phyloP scores from a whole-genome alignment of 1,140 invertebrate genomes.

The Penaeus indicus region DNA sequence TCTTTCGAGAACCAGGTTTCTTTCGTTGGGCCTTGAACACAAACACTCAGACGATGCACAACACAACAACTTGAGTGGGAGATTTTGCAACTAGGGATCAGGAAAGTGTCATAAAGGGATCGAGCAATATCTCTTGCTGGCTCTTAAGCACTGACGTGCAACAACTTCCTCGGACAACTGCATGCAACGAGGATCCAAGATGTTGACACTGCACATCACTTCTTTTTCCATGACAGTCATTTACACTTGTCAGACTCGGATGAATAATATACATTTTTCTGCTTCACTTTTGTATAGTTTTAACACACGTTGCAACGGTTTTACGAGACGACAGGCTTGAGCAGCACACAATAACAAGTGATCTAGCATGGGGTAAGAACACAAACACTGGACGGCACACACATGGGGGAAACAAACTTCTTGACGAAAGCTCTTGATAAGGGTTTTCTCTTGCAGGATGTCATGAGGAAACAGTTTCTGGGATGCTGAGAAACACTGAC shows the following conservation, averaged over 20 bases:
- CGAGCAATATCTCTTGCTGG: constrained; percentile 10
- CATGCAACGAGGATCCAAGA: constrained; percentile 40
- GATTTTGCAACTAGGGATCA: too few relatives aligned
- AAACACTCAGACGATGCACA: too few relatives aligned
- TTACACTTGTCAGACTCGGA: not conserved
- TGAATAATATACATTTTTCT: too few relatives aligned
- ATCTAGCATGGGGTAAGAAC: not conserved
- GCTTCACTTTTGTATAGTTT: not conserved
- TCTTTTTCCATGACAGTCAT: not conserved
- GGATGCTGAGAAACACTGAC: constrained; percentile 4
- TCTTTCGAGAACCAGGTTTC: not conserved
- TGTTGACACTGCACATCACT: constrained; percentile 36
- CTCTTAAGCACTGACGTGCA: constrained; percentile 35
- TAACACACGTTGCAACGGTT: not conserved
- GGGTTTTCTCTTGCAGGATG: constrained; percentile 35
- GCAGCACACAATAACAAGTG: too few relatives aligned
- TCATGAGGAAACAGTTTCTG: not conserved
- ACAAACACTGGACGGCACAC: constrained; percentile 43
- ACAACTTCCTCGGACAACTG: constrained; percentile 23
- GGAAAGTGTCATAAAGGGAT: constrained; percentile 14
- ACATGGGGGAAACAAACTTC: constrained; percentile 4
- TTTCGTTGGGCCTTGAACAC: constrained; percentile 9
- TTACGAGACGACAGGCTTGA: too few relatives aligned
- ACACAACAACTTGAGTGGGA: too few relatives aligned
- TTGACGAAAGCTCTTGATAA: constrained; percentile 39